Evolutionary conservation across 2,888 invertebrate species (phyloP), one percentile per base, ranked within the genome.

Genomic region (Hemicrepidius hirtus): DNA sequence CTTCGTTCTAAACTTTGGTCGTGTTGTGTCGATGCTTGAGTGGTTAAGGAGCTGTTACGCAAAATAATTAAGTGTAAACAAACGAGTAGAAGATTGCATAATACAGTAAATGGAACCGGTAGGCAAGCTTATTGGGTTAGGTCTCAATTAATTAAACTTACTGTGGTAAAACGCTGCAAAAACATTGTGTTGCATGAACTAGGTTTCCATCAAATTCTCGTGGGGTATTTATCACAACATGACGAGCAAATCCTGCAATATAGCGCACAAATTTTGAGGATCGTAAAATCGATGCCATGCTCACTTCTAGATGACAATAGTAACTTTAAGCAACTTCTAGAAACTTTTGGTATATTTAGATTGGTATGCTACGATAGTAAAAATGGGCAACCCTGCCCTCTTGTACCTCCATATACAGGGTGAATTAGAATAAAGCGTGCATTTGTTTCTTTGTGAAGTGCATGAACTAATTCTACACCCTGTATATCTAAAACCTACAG

Each of bases 191-290:
- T 71, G 85, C 86, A 78, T 88, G 88, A 18, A 89, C 81, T 32
- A 91, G 86, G 84, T 87, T 90, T 21, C 88, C 89, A 84, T 93
- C 92, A 76, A 90, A 88, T 79, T 91, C 91, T 77, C 91, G 89
- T 1, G 91, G 90, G 13, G 92, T 88, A 84, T 91, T 92, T 37
- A 92, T 86, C 59, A 92, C 90, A 53, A 93, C 88, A 80, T 91
- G 93, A 80, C 92, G 88, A 41, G 93, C 92, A 79, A 93, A 91
- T 80, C 92, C 92, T 76, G 92, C 91, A 82, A 93, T 92, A 85
- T 92, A 92, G 77, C 93, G 89, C 77, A 93, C 89, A 86, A 93
- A 91, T 86, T 93, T 94, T 37, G 93, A 93, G 65, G 93, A 93
- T 80, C 94, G 89, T 82, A 92, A 85, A 78, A 92, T 89, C 75